Conservation (phyloP, 2,113 vertebrate species). For the Stegostoma tigrinum region DNA sequence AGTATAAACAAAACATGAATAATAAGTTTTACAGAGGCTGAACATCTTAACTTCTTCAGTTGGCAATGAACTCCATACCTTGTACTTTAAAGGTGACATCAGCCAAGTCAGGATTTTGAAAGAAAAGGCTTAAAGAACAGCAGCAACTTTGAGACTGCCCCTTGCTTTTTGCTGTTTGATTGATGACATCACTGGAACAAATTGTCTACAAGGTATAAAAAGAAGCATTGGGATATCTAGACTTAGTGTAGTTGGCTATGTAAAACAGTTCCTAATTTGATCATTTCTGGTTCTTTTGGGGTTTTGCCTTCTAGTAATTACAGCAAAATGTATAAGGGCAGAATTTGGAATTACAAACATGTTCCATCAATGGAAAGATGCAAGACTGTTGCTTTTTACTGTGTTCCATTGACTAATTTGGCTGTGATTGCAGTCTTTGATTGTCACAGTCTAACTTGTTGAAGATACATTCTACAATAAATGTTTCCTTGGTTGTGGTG, state of each 20-base stretch:
- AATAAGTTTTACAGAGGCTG: not conserved
- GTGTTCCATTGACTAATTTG: not conserved
- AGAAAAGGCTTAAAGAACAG: slow-evolving; percentile 76
- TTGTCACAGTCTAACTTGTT: not conserved
- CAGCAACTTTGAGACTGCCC: not conserved
- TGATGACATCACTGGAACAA: not conserved
- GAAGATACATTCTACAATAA: not conserved
- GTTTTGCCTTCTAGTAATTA: not conserved
- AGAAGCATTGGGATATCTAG: not conserved
- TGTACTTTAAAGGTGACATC: slow-evolving; percentile 97
- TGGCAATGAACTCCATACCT: slow-evolving; percentile 58
- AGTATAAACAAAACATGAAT: not conserved
- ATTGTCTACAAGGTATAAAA: not conserved
- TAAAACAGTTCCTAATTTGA: not conserved
- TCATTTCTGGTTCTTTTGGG: not conserved
- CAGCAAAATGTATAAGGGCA: not conserved
- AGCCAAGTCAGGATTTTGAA: slow-evolving; percentile 83
- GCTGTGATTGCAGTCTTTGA: not conserved
- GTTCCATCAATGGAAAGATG: not conserved
- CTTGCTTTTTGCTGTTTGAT: not conserved
- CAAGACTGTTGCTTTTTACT: not conserved
- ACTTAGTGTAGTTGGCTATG: not conserved
- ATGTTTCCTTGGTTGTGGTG: not conserved
- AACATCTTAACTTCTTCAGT: not conserved
- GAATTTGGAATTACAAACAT: not conserved